phyloP scores from a whole-genome alignment of 1,140 invertebrate species.

The Drosophila bipectinata region DNA sequence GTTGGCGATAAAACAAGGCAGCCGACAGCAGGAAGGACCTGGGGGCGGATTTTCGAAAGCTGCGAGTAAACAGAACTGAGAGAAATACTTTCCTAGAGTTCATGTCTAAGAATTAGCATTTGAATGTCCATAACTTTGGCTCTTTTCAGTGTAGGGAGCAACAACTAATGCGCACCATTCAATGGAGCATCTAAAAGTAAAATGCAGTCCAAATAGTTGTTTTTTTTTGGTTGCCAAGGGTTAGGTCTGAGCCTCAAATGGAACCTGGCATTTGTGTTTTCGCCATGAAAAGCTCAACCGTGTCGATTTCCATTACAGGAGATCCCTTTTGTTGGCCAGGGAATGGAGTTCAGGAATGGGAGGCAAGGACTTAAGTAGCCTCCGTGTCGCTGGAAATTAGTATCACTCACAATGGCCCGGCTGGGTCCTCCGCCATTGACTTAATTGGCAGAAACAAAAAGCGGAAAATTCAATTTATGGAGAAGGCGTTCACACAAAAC shows the following conservation, averaged over 20 bases:
- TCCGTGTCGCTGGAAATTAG: slow-evolving; percentile 57
- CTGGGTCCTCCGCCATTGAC: slow-evolving; percentile 37
- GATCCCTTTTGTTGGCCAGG: slow-evolving; percentile 4
- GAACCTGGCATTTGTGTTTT: slow-evolving; percentile 68
- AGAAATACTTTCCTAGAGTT: neutral
- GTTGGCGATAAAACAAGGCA: slow-evolving; percentile 56
- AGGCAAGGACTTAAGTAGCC: slow-evolving; percentile 38
- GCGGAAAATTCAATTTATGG: slow-evolving; percentile 68
- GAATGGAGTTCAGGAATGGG: neutral
- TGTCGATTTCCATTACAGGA: slow-evolving; percentile 50
- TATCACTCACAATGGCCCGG: slow-evolving; percentile 58
- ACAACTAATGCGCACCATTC: slow-evolving; percentile 7
- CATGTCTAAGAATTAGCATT: too few relatives aligned
- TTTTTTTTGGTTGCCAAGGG: slow-evolving; percentile 61
- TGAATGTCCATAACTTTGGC: too few relatives aligned
- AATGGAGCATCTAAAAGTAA: slow-evolving; percentile 47
- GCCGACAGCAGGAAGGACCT: neutral
- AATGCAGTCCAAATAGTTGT: slow-evolving; percentile 52
- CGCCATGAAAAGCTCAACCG: slow-evolving; percentile 47
- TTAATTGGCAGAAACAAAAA: slow-evolving; percentile 61
- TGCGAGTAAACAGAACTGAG: slow-evolving; percentile 9
- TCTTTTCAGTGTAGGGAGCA: slow-evolving; percentile 20
- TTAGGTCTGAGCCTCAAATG: slow-evolving; percentile 54
- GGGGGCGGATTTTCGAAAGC: slow-evolving; percentile 23
- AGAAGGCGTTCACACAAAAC: slow-evolving; percentile 29